These are phyloP conservation scores for Ammospiza nelsoni DNA, from an alignment of 2,113 vertebrate genomes.

Conservation along the genomic window DNA sequence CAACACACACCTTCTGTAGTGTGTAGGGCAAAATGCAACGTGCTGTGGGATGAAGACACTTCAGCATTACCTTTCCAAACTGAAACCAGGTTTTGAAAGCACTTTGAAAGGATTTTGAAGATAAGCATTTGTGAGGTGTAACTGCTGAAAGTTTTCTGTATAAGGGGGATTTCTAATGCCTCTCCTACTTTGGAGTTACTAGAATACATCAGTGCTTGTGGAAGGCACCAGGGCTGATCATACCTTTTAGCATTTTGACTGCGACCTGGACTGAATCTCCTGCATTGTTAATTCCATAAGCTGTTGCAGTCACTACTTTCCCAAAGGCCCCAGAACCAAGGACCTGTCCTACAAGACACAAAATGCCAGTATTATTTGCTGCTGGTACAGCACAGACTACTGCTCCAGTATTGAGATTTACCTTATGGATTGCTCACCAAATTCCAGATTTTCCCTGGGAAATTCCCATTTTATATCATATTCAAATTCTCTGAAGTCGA, in stretches of 20 bases:
- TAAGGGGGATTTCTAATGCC: neutral
- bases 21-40: neutral
- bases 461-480: conserved; percentile 95
- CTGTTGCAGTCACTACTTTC: conserved; percentile 91
- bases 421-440: conserved; percentile 79
- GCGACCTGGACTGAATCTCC: conserved; percentile 90
- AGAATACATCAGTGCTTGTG: neutral
- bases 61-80: neutral
- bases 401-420: neutral
- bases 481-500: conserved; percentile 88
- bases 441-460: conserved; percentile 92
- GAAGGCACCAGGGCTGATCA: neutral
- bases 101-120: neutral
- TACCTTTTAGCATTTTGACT: conserved; percentile 99
- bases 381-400: neutral
- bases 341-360: conserved; percentile 81
- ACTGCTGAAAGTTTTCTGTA: neutral
- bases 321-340: conserved; percentile 96
- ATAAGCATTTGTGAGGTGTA: neutral
- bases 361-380: neutral
- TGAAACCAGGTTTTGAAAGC: neutral
- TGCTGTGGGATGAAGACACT: neutral
- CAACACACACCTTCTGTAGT: neutral
- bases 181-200: neutral
- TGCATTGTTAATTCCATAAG: conserved; percentile 87